Conservation (phyloP, 1,140 invertebrate species). For the Latrodectus geometricus region DNA sequence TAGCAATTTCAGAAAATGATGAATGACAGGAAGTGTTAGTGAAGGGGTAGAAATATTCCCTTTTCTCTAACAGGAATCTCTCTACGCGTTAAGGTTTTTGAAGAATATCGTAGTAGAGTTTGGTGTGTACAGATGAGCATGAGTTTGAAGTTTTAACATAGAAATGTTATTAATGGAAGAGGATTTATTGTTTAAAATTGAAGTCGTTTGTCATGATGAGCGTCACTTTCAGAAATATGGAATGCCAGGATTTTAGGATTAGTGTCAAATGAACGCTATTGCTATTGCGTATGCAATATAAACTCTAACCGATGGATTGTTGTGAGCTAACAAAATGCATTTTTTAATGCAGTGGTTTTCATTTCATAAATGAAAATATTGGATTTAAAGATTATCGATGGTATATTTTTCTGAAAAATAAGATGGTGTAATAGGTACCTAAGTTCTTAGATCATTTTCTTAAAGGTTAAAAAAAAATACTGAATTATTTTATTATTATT, state of each 20-base stretch:
- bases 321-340: too few species aligned
- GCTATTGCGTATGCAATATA: not conserved
- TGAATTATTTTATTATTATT: too few species aligned
- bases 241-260: conserved; percentile 25
- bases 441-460: too few species aligned
- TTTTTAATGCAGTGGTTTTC: too few species aligned
- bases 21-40: conserved; percentile 51
- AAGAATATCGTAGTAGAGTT: not conserved
- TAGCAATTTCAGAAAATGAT: conserved; percentile 55
- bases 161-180: conserved; percentile 44
- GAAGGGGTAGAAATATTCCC: conserved; percentile 24
- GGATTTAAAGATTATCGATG: too few species aligned
- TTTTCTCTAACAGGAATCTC: conserved; percentile 22
- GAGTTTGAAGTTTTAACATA: conserved; percentile 9
- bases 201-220: conserved; percentile 47
- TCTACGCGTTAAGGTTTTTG: conserved; percentile 24
- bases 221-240: conserved; percentile 11
- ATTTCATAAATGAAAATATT: too few species aligned
- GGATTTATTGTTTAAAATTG: conserved; percentile 61
- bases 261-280: conserved; percentile 14
- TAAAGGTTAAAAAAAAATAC: too few species aligned
- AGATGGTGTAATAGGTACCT: too few species aligned
- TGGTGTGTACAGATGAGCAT: not conserved
- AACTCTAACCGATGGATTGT: too few species aligned
- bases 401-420: too few species aligned